Evolutionary conservation across 2,113 vertebrate species (phyloP), one percentile per base, ranked within the genome.

Genomic region (Protobothrops flavoviridis): DNA sequence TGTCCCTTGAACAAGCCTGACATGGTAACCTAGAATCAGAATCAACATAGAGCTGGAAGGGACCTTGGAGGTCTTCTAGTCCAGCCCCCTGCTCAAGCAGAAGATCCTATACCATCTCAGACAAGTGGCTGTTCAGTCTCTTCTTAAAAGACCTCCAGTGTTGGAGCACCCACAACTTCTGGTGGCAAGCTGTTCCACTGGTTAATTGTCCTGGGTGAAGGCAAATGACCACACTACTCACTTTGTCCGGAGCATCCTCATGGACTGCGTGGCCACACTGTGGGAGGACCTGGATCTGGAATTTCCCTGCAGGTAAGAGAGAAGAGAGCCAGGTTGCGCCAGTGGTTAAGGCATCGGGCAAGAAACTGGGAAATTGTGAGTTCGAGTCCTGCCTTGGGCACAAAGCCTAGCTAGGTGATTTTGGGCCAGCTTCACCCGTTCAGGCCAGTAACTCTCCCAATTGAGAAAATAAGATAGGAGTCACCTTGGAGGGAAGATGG

Each of bases 241-340:
- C 99, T 98, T 99, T 99, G 95, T 99, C 99, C 4, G 99, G 99
- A 43, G 98, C 99, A 20, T 99, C 99, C 97, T 99, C 99, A 0
- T 99, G 99, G 92, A 99, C 99, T n/a, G 99, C 99, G 0, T 99
- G 99, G 93, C 99, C 99, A 91, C 99, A 99, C 97, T 99, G 99
- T 0, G 99, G 99, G 50, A 99, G 98, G 69, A 99, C 99, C 96
- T 99, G 99, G 99, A 99, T 99, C 98, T 99, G 99, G 96, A 99
- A 99, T 97, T 99, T 99, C 89, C 99, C 99, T 99, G 97, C 5
- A 61, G 50, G 95, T 15, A 13, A 94, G 91, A 96, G 93, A 96
- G 4, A 97, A 95, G 85, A 21, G 91, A 92, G 45, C 10, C 5
- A n/a, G n/a, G 13, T 33, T 74, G 64, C n/a, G n/a, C n/a, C 64